phyloP scores from a whole-genome alignment of 2,888 invertebrate species.

The Hydrotaea diabolus region DNA sequence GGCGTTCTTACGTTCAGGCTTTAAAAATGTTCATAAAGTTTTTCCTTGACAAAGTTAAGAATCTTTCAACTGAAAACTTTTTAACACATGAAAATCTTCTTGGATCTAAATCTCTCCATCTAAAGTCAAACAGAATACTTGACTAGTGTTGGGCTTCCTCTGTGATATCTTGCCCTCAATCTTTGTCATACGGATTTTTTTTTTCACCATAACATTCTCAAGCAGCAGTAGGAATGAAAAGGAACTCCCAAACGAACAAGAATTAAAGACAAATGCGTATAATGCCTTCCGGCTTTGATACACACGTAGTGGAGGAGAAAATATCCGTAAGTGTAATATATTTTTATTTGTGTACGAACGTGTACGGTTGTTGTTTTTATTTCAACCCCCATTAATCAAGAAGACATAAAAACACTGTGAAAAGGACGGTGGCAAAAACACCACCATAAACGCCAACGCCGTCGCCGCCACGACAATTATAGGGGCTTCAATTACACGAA shows the following conservation, averaged over 20 bases:
- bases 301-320: constrained; percentile 14
- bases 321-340: constrained; percentile 7
- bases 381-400: constrained; percentile 32
- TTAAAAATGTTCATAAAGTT: too few relatives aligned
- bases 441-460: too few relatives aligned
- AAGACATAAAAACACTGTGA: constrained; percentile 10
- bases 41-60: too few relatives aligned
- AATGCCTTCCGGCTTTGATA: constrained; percentile 69
- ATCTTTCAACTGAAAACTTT: too few relatives aligned
- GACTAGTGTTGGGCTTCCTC: too few relatives aligned
- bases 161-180: too few relatives aligned
- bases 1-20: too few relatives aligned
- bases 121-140: too few relatives aligned
- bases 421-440: constrained; percentile 24
- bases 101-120: too few relatives aligned
- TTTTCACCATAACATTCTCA: not conserved
- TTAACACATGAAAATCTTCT: too few relatives aligned
- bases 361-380: constrained; percentile 52
- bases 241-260: not conserved
- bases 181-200: too few relatives aligned
- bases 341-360: not conserved
- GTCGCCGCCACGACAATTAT: constrained; percentile 22
- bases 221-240: not conserved
- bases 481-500: constrained; percentile 56
- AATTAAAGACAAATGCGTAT: constrained; percentile 67